Base-by-base conservation (phyloP, 2,797 vertebrate species). In the Borostomias antarcticus region DNA sequence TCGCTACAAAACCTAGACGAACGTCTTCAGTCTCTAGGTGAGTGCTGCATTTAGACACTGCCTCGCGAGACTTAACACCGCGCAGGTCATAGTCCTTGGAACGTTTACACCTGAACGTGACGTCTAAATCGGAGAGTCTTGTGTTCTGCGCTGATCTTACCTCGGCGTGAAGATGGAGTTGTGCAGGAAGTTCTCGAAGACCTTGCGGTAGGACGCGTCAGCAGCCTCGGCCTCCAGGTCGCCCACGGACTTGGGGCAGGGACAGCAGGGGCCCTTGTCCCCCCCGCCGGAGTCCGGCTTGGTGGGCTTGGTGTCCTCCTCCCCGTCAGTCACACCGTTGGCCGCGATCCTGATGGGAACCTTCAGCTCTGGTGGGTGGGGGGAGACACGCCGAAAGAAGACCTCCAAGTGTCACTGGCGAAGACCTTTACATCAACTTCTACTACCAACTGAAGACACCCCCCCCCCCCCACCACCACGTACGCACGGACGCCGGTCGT, bases 151-250 rank as follows among this genome's bases (percentile, higher is more conserved):
- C n/a, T 17, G 7, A 45, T 17, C 52, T 77, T 86, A 98, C 97
- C 98, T 95, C 37, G 95, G 95, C 43, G 96, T 94, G 63, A 99
- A 99, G 85, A 99, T 98, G 28, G 94, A 94, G 81, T 99, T 99
- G 78, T 99, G 98, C 72, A 99, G 92, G 78, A 98, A 98, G 72
- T 99, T 98, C 84, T 99, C 98, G 32, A 99, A 99, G 58, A 95
- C 94, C 81, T 99, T 99, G 63, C 96, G 88, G 83, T 96, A 98
- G 58, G 95, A 95, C 0, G 93, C 96, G 15, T 98, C 94, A 2
- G 96, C 96, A 35, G 95, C 95, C 77, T 96, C 96, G 0, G 93
- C 93, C 74, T 96, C 94, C 70, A 96, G 93, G 82, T 95, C 95
- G 1, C 95, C 94, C 1, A 92, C 94, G 0, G 96, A 95, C 80